These are phyloP conservation scores for Nomada ruficornis DNA, from an alignment of 2,888 invertebrate genomes.

Conservation along the genomic window DNA sequence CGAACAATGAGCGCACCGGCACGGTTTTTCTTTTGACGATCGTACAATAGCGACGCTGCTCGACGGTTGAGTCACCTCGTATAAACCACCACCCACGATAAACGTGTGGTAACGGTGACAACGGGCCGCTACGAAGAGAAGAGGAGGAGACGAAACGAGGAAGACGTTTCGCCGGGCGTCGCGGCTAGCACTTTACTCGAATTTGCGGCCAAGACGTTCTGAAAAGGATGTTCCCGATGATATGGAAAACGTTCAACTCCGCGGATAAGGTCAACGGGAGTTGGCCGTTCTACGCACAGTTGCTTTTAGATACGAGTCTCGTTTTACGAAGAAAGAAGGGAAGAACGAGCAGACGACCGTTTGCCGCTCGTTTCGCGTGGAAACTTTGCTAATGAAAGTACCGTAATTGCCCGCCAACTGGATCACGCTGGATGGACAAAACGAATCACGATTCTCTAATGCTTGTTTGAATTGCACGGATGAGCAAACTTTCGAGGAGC, in stretches of 20 bases:
- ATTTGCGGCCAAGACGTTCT: constrained; percentile 70
- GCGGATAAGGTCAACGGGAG: constrained; percentile 60
- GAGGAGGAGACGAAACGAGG: constrained; percentile 39
- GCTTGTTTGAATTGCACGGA: not conserved
- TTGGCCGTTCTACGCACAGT: constrained; percentile 29
- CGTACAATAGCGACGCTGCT: constrained; percentile 37
- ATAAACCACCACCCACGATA: constrained; percentile 67
- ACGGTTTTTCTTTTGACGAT: constrained; percentile 17
- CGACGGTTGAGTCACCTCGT: constrained; percentile 64
- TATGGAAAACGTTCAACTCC: constrained; percentile 68
- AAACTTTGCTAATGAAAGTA: constrained; percentile 38
- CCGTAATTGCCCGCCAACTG: constrained; percentile 36
- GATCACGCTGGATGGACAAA: constrained; percentile 15
- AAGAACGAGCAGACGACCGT: constrained; percentile 21
- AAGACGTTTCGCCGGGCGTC: constrained; percentile 45
- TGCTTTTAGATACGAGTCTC: not conserved
- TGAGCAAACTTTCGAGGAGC: constrained; percentile 7
- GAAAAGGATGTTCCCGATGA: constrained; percentile 76
- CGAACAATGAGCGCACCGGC: constrained; percentile 21
- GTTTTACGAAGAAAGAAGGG: constrained; percentile 13
- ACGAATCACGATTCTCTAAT: constrained; percentile 12
- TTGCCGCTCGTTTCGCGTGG: constrained; percentile 9
- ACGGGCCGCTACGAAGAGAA: constrained; percentile 14
- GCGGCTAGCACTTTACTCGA: constrained; percentile 71
- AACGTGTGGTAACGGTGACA: constrained; percentile 33